Evolutionary conservation across 2,888 invertebrate species (phyloP), one percentile per base, ranked within the genome.

Genomic region (Cyaniris semiargus): DNA sequence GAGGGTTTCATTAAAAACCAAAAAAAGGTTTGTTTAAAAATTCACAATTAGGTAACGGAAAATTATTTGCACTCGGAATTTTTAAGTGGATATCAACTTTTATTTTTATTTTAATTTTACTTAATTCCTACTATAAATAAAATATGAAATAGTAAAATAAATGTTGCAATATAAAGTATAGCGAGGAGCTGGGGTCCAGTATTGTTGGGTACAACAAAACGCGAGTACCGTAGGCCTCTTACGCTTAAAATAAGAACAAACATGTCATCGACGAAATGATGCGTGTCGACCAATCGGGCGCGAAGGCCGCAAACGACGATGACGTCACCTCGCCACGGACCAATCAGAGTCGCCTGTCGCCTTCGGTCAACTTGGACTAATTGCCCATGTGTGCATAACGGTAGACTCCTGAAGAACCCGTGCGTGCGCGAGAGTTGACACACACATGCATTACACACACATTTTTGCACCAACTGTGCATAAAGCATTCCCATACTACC

Each of bases 261-360:
- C 90, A 88, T 93, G 92, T 93, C 93, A 93, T 93, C 92, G 93
- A 93, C 86, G 90, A 93, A 93, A 93, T 94, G 92, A 93, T 91
- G 93, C 92, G 92, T 92, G 92, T 92, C 93, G 92, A 92, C 94
- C 94, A 94, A 93, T 93, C 89, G 86, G 91, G 92, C 93, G 90
- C 90, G 89, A 92, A 92, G 92, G 93, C 93, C 92, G 88, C 93
- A 89, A 90, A 90, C 90, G 91, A 86, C 84, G 88, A 85, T 94
- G 94, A 94, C 93, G 94, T 93, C 93, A 93, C 85, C 78, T 82
- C 85, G 83, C 86, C 87, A 86, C 84, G 89, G 88, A 86, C 94
- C 93, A 94, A 94, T 94, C 86, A 83, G 85, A 83, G 85, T 85
- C 82, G 86, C 84, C 88, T 90, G 88, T 92, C 92, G 92, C 93